Conservation (phyloP, 2,888 invertebrate genomes). For the Platycnemis pennipes region DNA sequence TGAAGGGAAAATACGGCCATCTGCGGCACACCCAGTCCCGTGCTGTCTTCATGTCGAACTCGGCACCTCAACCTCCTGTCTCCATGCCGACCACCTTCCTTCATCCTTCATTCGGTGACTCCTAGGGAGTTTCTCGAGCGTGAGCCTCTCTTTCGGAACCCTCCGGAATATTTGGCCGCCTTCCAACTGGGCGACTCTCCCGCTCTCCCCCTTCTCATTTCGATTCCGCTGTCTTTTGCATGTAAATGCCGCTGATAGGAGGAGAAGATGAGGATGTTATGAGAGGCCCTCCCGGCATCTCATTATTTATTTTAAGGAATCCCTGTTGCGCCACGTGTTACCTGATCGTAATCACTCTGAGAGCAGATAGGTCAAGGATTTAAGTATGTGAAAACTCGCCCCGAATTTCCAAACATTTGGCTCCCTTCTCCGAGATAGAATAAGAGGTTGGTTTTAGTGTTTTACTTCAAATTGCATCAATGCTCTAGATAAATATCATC, state of each 20-base stretch:
- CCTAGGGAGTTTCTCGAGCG: background rate
- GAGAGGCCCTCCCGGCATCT: background rate
- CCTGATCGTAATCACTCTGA: background rate
- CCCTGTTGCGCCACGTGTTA: background rate
- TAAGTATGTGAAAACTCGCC: background rate
- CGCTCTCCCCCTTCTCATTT: slow-evolving; percentile 6
- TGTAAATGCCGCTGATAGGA: slow-evolving; percentile 3
- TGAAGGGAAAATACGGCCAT: too few species aligned
- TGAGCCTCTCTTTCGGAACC: slow-evolving; percentile 17
- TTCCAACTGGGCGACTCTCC: slow-evolving; percentile 62
- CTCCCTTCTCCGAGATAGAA: too few species aligned
- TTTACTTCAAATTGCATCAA: too few species aligned
- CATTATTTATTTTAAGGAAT: slow-evolving; percentile 9
- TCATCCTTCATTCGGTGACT: background rate
- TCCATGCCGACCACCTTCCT: background rate
- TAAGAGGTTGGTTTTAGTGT: too few species aligned
- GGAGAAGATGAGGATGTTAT: slow-evolving; percentile 17
- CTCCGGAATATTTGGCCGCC: slow-evolving; percentile 15
- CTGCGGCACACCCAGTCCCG: too few species aligned
- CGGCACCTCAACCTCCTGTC: background rate
- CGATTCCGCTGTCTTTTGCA: slow-evolving; percentile 35
- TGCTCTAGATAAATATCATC: too few species aligned
- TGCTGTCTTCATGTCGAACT: too few species aligned
- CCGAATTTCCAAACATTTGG: background rate
- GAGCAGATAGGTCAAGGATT: background rate